A percentile compares a stretch with the other conserved stretches of the same genome.
Evolutionary conservation across 2,113 vertebrate species (phyloP).

Genomic region (Candoia aspera): DNA sequence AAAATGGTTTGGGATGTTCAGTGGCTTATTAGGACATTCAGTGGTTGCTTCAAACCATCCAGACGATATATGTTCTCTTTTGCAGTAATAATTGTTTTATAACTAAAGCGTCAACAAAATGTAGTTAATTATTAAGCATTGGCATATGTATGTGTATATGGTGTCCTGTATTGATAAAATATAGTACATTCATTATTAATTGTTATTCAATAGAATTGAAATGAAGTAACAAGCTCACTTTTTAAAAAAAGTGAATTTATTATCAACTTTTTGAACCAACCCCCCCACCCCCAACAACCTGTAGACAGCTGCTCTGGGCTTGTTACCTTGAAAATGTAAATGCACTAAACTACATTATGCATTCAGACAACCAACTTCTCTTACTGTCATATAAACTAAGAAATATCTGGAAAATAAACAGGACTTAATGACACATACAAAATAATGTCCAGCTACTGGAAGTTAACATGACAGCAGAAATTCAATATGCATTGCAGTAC

Average conservation of each 20-base stretch:
- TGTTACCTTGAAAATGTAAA: conserved; percentile 42
- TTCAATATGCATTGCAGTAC: not conserved
- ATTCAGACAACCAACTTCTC: conserved; percentile 14
- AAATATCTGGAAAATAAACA: conserved; percentile 34
- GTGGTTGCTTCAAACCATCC: not conserved
- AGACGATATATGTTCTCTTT: conserved; percentile 17
- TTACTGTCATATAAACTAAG: conserved; percentile 33
- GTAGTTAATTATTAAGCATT: not conserved
- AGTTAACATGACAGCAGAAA: conserved; percentile 15
- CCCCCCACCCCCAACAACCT: too few species aligned
- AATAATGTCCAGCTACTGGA: conserved; percentile 35
- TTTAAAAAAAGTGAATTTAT: conserved; percentile 29
- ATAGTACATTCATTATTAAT: conserved; percentile 4
- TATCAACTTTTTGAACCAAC: conserved; percentile 5
- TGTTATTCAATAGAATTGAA: not conserved
- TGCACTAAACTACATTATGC: conserved; percentile 30
- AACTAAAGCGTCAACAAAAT: conserved; percentile 4
- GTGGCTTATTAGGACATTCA: not conserved
- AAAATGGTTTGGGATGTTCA: not conserved
- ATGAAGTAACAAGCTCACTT: conserved; percentile 17
- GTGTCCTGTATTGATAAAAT: conserved; percentile 9
- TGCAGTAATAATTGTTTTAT: conserved; percentile 14
- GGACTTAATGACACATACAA: conserved; percentile 37
- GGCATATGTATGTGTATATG: fast-evolving
- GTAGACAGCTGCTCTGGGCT: conserved; percentile 5